Base-by-base conservation (phyloP, 2,888 invertebrate species). In the Eristalis arbustorum region DNA sequence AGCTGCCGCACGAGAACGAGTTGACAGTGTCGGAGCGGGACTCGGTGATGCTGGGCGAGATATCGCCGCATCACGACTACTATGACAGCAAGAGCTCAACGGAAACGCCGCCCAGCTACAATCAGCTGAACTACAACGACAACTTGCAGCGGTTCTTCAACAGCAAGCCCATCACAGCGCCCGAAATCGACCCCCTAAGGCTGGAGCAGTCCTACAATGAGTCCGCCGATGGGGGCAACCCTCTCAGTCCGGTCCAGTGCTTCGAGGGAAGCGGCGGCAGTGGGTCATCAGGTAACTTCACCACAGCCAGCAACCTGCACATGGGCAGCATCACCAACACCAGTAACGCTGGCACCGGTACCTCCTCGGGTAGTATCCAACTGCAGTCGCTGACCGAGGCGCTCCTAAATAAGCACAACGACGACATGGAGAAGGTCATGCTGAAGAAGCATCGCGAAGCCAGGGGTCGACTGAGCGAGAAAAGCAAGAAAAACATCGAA, bases 61-160 rank as follows among this genome's bases (percentile, higher is more conserved):
- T 97, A 89, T 97, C 97, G 0, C 97, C 97, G 0, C 96, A 97
- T 91, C 96, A 96, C 90, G 97, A 97, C 74, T 95, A 95, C 91
- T 95, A 94, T 89, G 96, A 96, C 89, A 96, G 96, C 92, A 96
- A 96, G 92, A 96, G 96, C 13, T 96, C 96, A 31, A 95, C 95
- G 0, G 96, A 96, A 90, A 96, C 97, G 0, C 96, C 96, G 0
- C 95, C 96, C 8, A 97, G 96, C 90, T 98, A 98, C 93, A 96
- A 95, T 90, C 97, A 97, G 91, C 94, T 97, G 8, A 98, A 97
- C 92, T 97, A 96, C 91, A 96, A 96, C 89, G 97, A 97, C 90
- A 98, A 96, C 90, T 93, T 97, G 85, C 95, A 96, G 90, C 94
- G 95, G 88, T 95, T 95, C 91, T 95, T 95, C 90, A 94, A 95